These are phyloP conservation scores for Panulirus ornatus DNA, from an alignment of 1,140 invertebrate species.

Conservation along the genomic window DNA sequence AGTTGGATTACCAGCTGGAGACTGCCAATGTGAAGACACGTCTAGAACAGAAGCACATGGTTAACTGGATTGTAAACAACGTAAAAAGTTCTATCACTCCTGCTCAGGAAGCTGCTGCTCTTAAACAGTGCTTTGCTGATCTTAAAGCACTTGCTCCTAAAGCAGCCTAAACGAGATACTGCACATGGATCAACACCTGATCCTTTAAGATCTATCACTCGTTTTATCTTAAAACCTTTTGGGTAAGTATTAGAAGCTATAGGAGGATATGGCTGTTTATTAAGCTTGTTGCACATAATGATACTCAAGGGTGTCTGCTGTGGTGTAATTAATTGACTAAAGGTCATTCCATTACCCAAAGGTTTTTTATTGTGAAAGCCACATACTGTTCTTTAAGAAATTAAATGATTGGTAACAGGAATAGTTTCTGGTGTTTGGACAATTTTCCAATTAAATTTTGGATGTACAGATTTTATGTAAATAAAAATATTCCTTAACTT, in stretches of 20 bases:
- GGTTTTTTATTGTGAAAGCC: neutral
- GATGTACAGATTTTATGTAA: conserved; percentile 6
- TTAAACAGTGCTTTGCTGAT: conserved; percentile 93
- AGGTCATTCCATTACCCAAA: neutral
- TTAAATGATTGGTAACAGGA: neutral
- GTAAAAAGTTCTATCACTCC: conserved; percentile 93
- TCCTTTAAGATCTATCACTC: neutral
- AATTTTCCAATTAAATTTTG: neutral
- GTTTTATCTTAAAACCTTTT: neutral
- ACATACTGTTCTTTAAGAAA: neutral
- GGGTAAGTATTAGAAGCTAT: too few species aligned
- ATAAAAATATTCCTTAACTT: neutral
- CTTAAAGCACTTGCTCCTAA: conserved; percentile 85
- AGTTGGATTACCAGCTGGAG: conserved; percentile 95
- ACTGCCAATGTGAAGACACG: conserved; percentile 87
- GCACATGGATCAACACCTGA: neutral
- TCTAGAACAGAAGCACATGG: conserved; percentile 94
- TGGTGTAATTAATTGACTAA: neutral
- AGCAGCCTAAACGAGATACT: neutral
- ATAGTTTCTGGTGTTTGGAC: neutral
- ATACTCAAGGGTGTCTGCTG: neutral
- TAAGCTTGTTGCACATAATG: neutral
- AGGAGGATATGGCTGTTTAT: neutral
- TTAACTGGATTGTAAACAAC: conserved; percentile 92
- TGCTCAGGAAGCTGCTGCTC: conserved; percentile 93